Evolutionary conservation across 1,140 invertebrate species (phyloP), one percentile per base, ranked within the genome.

Genomic region (Aphaenogaster ashmeadi): DNA sequence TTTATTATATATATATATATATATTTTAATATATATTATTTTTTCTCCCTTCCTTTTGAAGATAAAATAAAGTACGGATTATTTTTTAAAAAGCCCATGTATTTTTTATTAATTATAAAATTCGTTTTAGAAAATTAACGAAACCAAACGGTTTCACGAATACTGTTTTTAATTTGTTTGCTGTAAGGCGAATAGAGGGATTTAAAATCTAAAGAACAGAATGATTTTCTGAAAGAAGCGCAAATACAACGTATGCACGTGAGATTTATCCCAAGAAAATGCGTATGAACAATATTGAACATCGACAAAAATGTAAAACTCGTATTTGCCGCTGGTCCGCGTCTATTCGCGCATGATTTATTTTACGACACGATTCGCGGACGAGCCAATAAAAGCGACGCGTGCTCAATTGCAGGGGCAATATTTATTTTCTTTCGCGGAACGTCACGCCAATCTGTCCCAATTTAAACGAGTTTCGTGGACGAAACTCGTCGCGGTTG

Each of bases 391-490:
- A 71, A 69, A 83, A 77, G 44, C 27, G 75, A 66, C 56, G 72
- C 41, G 44, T 77, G 50, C 60, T 67, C 56, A 11, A n/a, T 52
- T 67, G 52, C 66, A 36, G 54, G n/a, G 13, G 9, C 79, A 64
- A 77, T 72, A 58, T 89, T 86, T 86, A 83, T 88, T 90, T 86
- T 56, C 67, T 86, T 91, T 91, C 86, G 75, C n/a, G 81, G 81
- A 90, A 90, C 90, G 88, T 88, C 72, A 86, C 86, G 89, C 88
- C 88, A 92, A 92, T 92, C 88, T 90, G 91, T 92, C 85, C 90
- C 79, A 92, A 92, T 92, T 90, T 91, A 91, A 92, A 88, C 87
- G 75, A 90, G 75, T 84, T 84, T 90, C 78, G 87, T 90, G 71
- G 58, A 91, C 77, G 81, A 56, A 69, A 50, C 66, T 52, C 64